Conservation (phyloP, 2,797 vertebrate genomes). For the Avahi laniger region DNA sequence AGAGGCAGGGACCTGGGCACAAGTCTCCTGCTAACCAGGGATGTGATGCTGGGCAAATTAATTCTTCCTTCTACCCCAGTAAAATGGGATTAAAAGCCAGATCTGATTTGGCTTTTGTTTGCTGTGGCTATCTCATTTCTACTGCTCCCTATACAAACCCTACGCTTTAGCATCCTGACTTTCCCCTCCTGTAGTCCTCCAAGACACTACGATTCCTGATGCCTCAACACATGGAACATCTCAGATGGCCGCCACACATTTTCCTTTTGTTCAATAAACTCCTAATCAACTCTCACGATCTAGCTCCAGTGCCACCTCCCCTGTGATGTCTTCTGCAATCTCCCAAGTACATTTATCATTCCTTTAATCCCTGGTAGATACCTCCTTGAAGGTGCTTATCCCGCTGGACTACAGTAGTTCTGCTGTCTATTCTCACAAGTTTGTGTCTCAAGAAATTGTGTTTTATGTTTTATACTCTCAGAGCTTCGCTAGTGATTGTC, state of each 20-base stretch:
- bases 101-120: neutral
- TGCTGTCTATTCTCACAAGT: neutral
- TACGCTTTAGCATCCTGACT: neutral
- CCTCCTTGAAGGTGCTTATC: neutral
- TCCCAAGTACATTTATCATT: neutral
- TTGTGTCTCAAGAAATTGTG: neutral
- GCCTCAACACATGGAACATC: neutral
- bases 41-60: neutral
- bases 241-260: fast-evolving
- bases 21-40: neutral
- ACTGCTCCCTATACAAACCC: neutral
- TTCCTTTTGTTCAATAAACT: neutral
- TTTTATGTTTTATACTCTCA: neutral
- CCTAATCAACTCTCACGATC: neutral
- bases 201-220: neutral
- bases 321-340: neutral
- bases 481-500: neutral
- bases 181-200: neutral
- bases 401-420: neutral
- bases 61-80: neutral
- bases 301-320: neutral
- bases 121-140: neutral
- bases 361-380: neutral
- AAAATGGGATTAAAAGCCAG: neutral
- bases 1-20: neutral